phyloP scores from a whole-genome alignment of 2,888 invertebrate species.

The Carterocephalus palaemon region DNA sequence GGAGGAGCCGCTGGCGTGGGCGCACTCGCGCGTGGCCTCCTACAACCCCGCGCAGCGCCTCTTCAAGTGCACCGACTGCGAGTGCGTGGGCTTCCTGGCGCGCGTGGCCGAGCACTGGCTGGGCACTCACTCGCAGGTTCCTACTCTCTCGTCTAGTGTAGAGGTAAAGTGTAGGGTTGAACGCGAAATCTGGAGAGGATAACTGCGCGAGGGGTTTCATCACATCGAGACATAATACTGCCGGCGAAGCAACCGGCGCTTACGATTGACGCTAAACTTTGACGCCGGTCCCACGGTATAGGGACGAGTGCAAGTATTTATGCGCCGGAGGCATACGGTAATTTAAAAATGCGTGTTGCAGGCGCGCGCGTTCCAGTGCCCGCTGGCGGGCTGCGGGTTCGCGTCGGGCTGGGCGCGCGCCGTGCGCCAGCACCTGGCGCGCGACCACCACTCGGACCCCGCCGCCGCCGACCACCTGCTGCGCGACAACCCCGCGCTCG shows the following conservation, averaged over 20 bases:
- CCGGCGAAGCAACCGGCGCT: no score
- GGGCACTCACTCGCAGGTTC: background rate
- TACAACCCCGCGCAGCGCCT: no score
- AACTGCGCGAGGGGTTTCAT: background rate
- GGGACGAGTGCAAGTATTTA: no score
- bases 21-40: no score
- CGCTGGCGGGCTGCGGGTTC: slow-evolving; percentile 85
- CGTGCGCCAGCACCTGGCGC: slow-evolving; percentile 84
- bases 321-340: no score
- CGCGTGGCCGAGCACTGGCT: no score
- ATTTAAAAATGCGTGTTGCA: no score
- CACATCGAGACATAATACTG: no score
- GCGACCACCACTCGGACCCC: slow-evolving; percentile 85
- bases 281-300: no score
- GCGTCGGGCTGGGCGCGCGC: slow-evolving; percentile 87
- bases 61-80: slow-evolving; percentile 57
- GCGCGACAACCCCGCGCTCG: slow-evolving; percentile 85
- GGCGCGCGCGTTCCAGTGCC: slow-evolving; percentile 83
- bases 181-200: background rate
- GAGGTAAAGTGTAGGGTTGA: background rate
- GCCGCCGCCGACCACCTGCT: slow-evolving; percentile 80
- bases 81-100: background rate
- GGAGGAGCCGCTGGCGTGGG: no score
- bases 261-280: no score
- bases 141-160: no score